These are phyloP conservation scores for Plectus sambesii DNA, from an alignment of 1,140 invertebrate species.

Conservation along the genomic window DNA sequence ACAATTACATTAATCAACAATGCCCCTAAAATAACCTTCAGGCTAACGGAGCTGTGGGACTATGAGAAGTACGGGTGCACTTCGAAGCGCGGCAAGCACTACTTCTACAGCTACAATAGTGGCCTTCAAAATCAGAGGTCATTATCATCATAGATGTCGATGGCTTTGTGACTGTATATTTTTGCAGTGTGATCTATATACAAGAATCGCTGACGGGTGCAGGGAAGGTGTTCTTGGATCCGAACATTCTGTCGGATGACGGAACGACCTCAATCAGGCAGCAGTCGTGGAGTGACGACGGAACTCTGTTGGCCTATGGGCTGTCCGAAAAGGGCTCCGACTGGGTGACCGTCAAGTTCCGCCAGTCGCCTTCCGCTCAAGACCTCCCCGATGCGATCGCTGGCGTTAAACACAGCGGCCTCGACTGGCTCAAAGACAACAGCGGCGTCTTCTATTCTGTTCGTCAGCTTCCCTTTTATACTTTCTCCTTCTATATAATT, in stretches of 20 bases:
- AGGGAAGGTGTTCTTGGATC: constrained; percentile 79
- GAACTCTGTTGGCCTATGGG: constrained; percentile 74
- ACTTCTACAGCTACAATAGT: constrained; percentile 84
- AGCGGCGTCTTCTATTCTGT: constrained; percentile 87
- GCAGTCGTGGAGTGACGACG: constrained; percentile 77
- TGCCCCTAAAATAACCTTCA: constrained; percentile 30
- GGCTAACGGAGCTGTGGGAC: constrained; percentile 80
- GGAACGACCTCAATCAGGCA: constrained; percentile 74
- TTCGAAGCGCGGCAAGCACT: constrained; percentile 65
- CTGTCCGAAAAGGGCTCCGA: constrained; percentile 75
- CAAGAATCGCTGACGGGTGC: constrained; percentile 69
- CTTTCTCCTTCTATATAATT: neutral
- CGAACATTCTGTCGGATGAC: constrained; percentile 79
- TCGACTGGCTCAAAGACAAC: constrained; percentile 90
- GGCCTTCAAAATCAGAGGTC: constrained; percentile 93
- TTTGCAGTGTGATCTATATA: constrained; percentile 74
- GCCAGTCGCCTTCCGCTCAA: constrained; percentile 48
- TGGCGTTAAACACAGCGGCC: constrained; percentile 76
- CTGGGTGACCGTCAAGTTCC: constrained; percentile 70
- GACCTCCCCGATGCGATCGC: constrained; percentile 73
- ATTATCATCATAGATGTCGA: constrained; percentile 15
- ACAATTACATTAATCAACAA: too few relatives aligned
- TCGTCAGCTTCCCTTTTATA: constrained; percentile 8
- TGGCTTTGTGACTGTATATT: constrained; percentile 16
- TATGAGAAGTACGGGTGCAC: constrained; percentile 88